Evolutionary conservation across 2,797 vertebrate genomes (phyloP).

Genomic region (Falco berigora): DNA sequence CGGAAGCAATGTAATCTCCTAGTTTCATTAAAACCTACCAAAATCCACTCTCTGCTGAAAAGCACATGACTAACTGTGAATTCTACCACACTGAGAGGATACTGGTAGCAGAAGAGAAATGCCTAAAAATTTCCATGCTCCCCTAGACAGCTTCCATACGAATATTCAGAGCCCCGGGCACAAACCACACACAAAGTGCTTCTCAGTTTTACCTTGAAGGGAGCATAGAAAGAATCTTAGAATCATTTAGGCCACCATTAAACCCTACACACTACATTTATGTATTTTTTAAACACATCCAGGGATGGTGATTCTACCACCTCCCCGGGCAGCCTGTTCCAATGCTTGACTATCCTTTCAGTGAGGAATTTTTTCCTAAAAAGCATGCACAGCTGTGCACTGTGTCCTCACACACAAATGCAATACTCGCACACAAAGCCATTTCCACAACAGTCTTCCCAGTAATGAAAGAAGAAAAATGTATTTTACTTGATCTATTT

Average conservation of each 20-base stretch:
- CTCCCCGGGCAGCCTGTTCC: too few species aligned
- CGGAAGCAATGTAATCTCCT: not conserved
- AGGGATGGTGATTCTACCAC: too few species aligned
- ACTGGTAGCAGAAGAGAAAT: not conserved
- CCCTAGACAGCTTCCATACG: not conserved
- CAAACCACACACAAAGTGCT: not conserved
- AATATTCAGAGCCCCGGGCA: not conserved
- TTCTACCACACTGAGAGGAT: not conserved
- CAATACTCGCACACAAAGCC: not conserved
- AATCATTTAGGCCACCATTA: too few species aligned
- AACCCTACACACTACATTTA: too few species aligned
- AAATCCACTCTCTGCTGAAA: not conserved
- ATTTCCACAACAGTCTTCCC: not conserved
- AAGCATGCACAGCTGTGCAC: not conserved
- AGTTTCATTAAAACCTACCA: not conserved
- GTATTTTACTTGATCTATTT: not conserved
- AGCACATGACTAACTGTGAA: not conserved
- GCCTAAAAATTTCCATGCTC: not conserved
- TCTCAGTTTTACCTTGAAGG: not conserved
- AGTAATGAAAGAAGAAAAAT: not conserved
- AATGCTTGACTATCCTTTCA: too few species aligned
- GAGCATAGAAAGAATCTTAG: too few species aligned
- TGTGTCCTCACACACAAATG: not conserved
- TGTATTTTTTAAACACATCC: too few species aligned
- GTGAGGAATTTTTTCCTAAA: too few species aligned